phyloP scores from a whole-genome alignment of 2,888 invertebrate genomes.

The Sphinx pinastri region DNA sequence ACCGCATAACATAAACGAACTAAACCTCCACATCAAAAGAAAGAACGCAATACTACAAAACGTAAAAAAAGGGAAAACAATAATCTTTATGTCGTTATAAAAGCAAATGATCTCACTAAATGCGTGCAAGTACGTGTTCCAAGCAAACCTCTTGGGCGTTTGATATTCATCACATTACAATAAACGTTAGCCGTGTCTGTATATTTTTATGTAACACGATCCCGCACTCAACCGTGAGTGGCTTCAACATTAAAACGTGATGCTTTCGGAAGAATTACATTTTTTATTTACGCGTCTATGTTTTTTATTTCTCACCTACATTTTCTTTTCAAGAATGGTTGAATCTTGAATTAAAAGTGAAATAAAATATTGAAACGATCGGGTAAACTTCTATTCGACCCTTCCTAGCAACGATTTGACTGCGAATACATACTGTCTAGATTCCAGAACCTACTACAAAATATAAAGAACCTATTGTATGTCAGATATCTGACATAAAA shows the following conservation, averaged over 20 bases:
- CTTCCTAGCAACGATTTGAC: too few relatives aligned
- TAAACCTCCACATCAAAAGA: not conserved
- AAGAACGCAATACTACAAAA: not conserved
- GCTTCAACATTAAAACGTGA: not conserved
- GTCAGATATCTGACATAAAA: too few relatives aligned
- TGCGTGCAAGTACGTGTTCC: conserved; percentile 1
- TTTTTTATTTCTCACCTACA: too few relatives aligned
- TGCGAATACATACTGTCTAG: too few relatives aligned
- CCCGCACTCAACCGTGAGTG: conserved; percentile 9
- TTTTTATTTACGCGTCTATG: not conserved
- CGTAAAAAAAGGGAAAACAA: not conserved
- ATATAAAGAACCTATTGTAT: too few relatives aligned
- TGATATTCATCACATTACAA: conserved; percentile 26
- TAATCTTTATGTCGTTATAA: conserved; percentile 7
- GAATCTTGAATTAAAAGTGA: too few relatives aligned
- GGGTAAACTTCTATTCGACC: too few relatives aligned
- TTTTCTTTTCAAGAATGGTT: too few relatives aligned
- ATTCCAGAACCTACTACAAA: too few relatives aligned
- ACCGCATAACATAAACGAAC: not conserved
- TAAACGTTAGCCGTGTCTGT: conserved; percentile 13
- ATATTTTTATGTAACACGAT: conserved; percentile 17
- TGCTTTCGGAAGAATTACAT: conserved; percentile 4
- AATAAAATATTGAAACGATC: too few relatives aligned
- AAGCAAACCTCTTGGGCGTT: conserved; percentile 22
- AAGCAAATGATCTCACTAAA: not conserved